A percentile compares a stretch with the other conserved stretches of the same genome.
These are phyloP conservation scores for Thymallus thymallus DNA, from an alignment of 2,113 vertebrate genomes.

Conservation along the genomic window DNA sequence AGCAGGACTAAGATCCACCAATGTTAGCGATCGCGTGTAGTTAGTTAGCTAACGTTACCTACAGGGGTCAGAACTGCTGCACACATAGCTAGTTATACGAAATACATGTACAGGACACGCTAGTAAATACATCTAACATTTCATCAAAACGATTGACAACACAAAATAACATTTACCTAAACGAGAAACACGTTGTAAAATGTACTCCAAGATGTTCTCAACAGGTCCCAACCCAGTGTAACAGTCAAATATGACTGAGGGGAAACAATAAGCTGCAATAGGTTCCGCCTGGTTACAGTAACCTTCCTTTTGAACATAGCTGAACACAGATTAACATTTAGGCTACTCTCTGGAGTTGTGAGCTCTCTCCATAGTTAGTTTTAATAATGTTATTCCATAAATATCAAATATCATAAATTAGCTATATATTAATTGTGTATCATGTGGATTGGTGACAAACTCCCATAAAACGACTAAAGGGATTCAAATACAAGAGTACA, in stretches of 20 bases:
- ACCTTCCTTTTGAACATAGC: too few relatives aligned
- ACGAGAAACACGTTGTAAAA: neutral
- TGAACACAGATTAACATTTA: too few relatives aligned
- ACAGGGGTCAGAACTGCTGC: neutral
- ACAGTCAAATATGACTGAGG: constrained; percentile 17
- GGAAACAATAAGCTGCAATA: neutral
- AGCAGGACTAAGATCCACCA: neutral
- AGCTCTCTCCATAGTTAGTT: too few relatives aligned
- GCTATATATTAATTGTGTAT: too few relatives aligned
- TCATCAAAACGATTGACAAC: neutral
- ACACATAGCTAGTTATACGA: neutral
- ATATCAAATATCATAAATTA: too few relatives aligned
- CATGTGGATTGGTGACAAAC: too few relatives aligned
- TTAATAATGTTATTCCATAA: too few relatives aligned
- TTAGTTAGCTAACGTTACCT: too few relatives aligned
- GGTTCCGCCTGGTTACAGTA: too few relatives aligned
- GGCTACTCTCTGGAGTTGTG: too few relatives aligned
- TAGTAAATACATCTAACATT: neutral
- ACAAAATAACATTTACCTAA: neutral
- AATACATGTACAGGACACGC: neutral
- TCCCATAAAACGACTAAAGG: too few relatives aligned
- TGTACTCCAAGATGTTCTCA: neutral
- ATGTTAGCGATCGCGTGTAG: neutral
- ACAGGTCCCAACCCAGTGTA: neutral
- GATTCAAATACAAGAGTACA: too few relatives aligned